Conservation (phyloP, 2,113 vertebrate species). For the Athene cunicularia region DNA sequence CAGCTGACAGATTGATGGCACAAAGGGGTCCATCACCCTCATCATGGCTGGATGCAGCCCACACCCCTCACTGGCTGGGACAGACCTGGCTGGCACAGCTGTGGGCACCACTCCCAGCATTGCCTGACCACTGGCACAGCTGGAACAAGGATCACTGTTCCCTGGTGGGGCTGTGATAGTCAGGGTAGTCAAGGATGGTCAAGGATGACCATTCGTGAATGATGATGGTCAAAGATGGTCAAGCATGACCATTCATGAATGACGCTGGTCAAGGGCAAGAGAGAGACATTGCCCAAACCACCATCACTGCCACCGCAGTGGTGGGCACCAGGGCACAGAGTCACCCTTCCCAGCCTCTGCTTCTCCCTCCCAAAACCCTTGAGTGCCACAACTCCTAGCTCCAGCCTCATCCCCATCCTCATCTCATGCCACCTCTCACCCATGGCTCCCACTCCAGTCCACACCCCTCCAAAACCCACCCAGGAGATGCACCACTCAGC, state of each 20-base stretch:
- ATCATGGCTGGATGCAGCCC: not conserved
- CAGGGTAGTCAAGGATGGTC: not conserved
- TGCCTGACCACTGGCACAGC: not conserved
- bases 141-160: not conserved
- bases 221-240: not conserved
- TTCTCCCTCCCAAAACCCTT: not conserved
- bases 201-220: too few species aligned
- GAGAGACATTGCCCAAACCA: not conserved
- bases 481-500: accelerated
- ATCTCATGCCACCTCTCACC: accelerated
- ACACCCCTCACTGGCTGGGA: accelerated
- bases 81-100: not conserved
- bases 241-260: too few species aligned
- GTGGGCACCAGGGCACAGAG: not conserved
- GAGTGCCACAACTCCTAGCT: not conserved
- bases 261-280: not conserved
- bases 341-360: not conserved
- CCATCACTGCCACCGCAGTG: too few species aligned
- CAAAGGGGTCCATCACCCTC: not conserved
- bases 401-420: not conserved
- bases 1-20: not conserved
- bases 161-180: too few species aligned
- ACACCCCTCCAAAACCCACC: too few species aligned
- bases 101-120: accelerated
- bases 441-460: accelerated